Conservation (phyloP, 2,888 invertebrate species). For the Buathra laborator region DNA sequence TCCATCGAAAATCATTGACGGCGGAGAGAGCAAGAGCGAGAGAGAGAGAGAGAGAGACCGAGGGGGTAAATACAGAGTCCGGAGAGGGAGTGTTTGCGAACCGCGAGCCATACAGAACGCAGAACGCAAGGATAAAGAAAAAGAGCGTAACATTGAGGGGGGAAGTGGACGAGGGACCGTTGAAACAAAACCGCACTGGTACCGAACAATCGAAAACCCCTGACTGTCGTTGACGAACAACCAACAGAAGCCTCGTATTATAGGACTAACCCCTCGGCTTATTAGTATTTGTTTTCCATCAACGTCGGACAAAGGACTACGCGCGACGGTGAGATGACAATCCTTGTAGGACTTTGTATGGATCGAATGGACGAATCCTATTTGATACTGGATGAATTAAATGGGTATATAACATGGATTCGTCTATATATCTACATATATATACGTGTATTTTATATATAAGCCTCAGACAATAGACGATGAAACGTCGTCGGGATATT, state of each 20-base stretch:
- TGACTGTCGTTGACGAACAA: neutral
- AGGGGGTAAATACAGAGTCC: slow-evolving; percentile 5
- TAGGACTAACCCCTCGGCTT: slow-evolving; percentile 4
- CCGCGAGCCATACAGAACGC: neutral
- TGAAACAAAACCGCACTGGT: slow-evolving; percentile 1
- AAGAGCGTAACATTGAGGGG: neutral
- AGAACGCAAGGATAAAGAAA: neutral
- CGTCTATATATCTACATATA: too few relatives aligned
- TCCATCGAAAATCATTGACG: slow-evolving; percentile 52
- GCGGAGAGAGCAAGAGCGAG: neutral
- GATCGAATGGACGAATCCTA: neutral
- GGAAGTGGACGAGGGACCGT: neutral
- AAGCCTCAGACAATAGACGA: too few relatives aligned
- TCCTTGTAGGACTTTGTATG: neutral
- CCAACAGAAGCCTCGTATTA: slow-evolving; percentile 9
- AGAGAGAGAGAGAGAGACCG: neutral
- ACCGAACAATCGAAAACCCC: neutral
- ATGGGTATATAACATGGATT: neutral
- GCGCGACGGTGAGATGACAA: neutral
- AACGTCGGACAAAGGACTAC: slow-evolving; percentile 8
- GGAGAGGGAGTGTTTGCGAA: neutral
- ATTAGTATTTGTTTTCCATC: slow-evolving; percentile 46
- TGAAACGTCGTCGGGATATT: too few relatives aligned
- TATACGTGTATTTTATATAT: too few relatives aligned
- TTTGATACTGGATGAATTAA: neutral